Base-by-base conservation (phyloP, 1,140 invertebrate genomes). In the Drosophila burlai region DNA sequence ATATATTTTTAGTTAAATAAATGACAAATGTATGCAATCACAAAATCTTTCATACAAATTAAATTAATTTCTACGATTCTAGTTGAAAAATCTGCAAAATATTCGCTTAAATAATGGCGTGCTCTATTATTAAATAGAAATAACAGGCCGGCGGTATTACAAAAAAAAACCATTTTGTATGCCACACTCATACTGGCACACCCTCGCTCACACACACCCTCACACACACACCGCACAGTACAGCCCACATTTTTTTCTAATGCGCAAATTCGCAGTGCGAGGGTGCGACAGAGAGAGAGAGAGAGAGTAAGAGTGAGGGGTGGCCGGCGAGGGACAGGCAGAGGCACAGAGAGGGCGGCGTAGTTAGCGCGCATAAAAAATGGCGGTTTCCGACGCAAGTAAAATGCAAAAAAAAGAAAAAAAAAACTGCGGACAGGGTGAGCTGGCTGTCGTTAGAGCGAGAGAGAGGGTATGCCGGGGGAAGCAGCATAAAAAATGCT, bases 331-430 rank as follows among this genome's bases (percentile, higher is more conserved):
- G 45, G 29, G 36, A 36, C 29, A 57, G 60, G 66, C 62, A 76
- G 58, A 29, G 45, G n/a, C 21, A 58, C 36, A 57, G 58, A 76
- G 81, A 76, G 81, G 81, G 72, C 60, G 81, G 76, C 65, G 81
- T 81, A 85, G 74, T 81, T 83, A 69, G 84, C 73, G 76, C 74
- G 76, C 81, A 90, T 84, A 89, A 90, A 87, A 89, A 89, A 89
- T 89, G 84, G 84, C 84, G 84, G 84, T 90, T 89, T 89, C 85
- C 84, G 85, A 89, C 67, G 83, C 83, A 77, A 77, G 78, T 62
- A 81, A 87, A 87, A 81, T 61, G 69, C 49, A 64, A 81, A 81
- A 64, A 80, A 80, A 50, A 43, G 46, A 16, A 46, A 46, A 57
- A 64, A 66, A 76, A 67, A 76, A 58, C 42, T 10, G 59, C 43